Conservation (phyloP, 1,140 invertebrate species). For the Cotesia chilonis region DNA sequence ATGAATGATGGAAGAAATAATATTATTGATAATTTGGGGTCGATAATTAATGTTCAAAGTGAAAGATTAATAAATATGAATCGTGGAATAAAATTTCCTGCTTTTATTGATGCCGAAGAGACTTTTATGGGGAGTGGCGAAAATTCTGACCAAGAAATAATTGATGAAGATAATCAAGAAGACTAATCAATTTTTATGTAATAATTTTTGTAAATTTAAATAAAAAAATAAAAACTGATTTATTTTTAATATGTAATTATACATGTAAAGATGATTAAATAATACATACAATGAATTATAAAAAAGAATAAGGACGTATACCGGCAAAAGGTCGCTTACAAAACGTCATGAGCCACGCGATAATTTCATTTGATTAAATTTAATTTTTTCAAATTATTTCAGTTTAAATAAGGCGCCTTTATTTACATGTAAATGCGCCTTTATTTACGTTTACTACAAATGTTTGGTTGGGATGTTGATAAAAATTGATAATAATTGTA, state of each 20-base stretch:
- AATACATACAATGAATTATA: no score
- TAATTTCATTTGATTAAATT: slow-evolving; percentile 24
- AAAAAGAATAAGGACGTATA: no score
- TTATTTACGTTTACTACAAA: no score
- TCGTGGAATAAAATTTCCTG: slow-evolving; percentile 20
- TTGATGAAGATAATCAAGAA: slow-evolving; percentile 26
- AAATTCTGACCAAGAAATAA: slow-evolving; percentile 58
- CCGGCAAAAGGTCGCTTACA: neutral
- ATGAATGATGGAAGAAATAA: slow-evolving; percentile 5
- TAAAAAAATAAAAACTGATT: no score
- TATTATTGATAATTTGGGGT: slow-evolving; percentile 30
- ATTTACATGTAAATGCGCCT: no score
- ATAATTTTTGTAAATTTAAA: no score
- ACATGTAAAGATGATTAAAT: no score
- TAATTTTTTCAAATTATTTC: slow-evolving; percentile 14
- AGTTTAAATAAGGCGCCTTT: no score
- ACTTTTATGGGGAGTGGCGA: slow-evolving; percentile 61
- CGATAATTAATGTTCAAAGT: neutral
- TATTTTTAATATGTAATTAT: no score
- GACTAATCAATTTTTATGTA: slow-evolving; percentile 12
- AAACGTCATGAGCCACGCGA: slow-evolving; percentile 50
- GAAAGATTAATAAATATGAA: slow-evolving; percentile 43
- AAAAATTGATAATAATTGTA: no score
- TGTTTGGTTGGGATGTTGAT: no score
- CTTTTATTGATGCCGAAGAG: slow-evolving; percentile 43